Percentiles rank a stretch among this genome's conserved stretches.
Evolutionary conservation across 1,140 invertebrate genomes (phyloP).

Genomic region (Tribolium castaneum): DNA sequence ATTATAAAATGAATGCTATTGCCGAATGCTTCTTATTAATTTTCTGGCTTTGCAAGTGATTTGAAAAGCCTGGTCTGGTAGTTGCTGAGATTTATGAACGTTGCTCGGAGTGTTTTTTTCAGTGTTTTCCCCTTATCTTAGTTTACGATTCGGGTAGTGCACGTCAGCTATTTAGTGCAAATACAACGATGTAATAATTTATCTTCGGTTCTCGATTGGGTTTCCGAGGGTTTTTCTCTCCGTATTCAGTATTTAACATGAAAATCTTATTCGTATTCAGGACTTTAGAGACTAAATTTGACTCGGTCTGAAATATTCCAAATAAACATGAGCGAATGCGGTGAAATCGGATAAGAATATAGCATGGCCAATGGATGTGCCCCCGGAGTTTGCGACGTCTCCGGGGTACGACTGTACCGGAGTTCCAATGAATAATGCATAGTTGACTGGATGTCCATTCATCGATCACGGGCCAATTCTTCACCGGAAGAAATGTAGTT

Average conservation of each 20-base stretch:
- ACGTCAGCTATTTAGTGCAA: slow-evolving; percentile 2
- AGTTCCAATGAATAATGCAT: slow-evolving; percentile 53
- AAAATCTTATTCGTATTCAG: slow-evolving; percentile 49
- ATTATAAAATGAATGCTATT: not conserved
- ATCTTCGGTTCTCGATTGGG: slow-evolving; percentile 25
- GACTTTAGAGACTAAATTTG: slow-evolving; percentile 48
- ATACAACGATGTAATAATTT: slow-evolving; percentile 27
- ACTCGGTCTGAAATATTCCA: slow-evolving; percentile 49
- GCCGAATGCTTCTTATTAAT: not conserved
- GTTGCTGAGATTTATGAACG: not conserved
- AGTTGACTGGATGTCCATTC: slow-evolving; percentile 47
- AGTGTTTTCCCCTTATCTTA: not conserved
- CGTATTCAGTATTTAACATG: slow-evolving; percentile 45
- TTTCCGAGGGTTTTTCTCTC: slow-evolving; percentile 35
- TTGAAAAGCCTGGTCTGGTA: not conserved
- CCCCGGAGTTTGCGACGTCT: slow-evolving; percentile 26
- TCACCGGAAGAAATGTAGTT: slow-evolving; percentile 47
- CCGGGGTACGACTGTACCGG: slow-evolving; percentile 39
- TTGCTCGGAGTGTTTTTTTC: not conserved
- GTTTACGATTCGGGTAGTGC: slow-evolving; percentile 1
- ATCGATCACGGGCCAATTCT: slow-evolving; percentile 53
- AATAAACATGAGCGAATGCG: slow-evolving; percentile 50
- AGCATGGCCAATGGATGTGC: slow-evolving; percentile 43
- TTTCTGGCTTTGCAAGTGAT: not conserved
- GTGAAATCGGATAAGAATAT: slow-evolving; percentile 49